Percentiles rank a stretch among this genome's conserved stretches.
phyloP scores from a whole-genome alignment of 2,888 invertebrate genomes.

The Heteromyza rotundicornis region DNA sequence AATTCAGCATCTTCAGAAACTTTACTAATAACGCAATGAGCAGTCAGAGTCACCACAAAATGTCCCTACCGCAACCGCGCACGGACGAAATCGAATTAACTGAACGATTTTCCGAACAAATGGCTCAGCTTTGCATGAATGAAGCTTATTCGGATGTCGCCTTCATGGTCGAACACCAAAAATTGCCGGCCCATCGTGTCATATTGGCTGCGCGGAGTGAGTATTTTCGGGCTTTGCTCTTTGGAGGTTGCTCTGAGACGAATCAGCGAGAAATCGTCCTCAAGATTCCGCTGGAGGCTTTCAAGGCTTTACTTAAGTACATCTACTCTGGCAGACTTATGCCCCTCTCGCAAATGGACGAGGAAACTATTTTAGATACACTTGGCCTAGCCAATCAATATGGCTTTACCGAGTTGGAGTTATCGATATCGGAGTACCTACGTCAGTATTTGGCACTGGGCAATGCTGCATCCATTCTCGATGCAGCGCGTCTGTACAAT shows the following conservation, averaged over 20 bases:
- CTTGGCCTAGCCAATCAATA: constrained; percentile 93
- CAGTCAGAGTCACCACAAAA: constrained; percentile 62
- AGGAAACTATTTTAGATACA: constrained; percentile 74
- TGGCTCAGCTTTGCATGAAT: constrained; percentile 83
- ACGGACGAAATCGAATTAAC: constrained; percentile 70
- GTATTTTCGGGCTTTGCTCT: constrained; percentile 87
- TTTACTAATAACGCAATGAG: constrained; percentile 52
- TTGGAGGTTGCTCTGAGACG: constrained; percentile 80
- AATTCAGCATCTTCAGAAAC: background rate
- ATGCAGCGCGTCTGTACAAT: constrained; percentile 80
- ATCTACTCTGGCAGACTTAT: constrained; percentile 91
- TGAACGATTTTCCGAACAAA: constrained; percentile 81
- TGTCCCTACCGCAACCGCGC: constrained; percentile 65
- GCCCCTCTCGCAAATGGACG: constrained; percentile 71
- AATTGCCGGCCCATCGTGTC: constrained; percentile 65
- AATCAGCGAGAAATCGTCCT: constrained; percentile 82
- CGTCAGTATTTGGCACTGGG: constrained; percentile 83
- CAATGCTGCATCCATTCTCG: constrained; percentile 95
- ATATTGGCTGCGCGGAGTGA: constrained; percentile 95
- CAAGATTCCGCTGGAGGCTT: constrained; percentile 81
- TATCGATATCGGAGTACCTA: constrained; percentile 91
- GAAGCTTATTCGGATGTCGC: constrained; percentile 92
- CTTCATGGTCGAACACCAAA: constrained; percentile 79
- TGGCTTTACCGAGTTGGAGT: constrained; percentile 90
- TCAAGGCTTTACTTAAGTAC: constrained; percentile 90